These are phyloP conservation scores for Pandemis heparana DNA, from an alignment of 2,888 invertebrate species.

Conservation along the genomic window DNA sequence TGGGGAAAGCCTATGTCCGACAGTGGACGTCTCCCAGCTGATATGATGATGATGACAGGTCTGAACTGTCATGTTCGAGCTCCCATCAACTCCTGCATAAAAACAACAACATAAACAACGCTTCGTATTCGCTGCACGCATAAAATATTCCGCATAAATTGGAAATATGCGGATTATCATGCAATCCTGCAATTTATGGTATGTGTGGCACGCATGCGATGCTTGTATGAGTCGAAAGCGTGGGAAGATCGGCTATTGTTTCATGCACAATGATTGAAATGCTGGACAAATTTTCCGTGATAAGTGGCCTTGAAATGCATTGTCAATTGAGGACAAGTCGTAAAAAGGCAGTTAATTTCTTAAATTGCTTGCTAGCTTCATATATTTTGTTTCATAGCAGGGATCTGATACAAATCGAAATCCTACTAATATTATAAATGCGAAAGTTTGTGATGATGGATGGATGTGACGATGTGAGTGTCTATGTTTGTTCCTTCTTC, in stretches of 20 bases:
- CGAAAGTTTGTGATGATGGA: too few species aligned
- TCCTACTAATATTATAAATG: too few species aligned
- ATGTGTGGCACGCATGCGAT: conserved; percentile 50
- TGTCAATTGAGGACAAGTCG: neutral
- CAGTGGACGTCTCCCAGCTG: too few species aligned
- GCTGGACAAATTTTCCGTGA: neutral
- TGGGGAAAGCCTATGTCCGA: too few species aligned
- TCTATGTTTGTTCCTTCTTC: too few species aligned
- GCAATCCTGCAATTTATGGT: conserved; percentile 33
- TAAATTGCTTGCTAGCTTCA: neutral
- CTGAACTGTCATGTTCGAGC: neutral
- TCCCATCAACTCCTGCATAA: neutral
- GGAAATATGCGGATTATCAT: conserved; percentile 35
- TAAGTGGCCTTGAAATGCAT: conserved; percentile 12
- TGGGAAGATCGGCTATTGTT: conserved; percentile 46
- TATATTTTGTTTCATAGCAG: too few species aligned
- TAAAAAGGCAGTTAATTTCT: neutral
- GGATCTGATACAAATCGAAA: too few species aligned
- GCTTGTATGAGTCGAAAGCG: conserved; percentile 47
- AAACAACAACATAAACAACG: neutral
- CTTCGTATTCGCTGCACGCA: neutral
- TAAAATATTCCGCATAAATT: conserved; percentile 29
- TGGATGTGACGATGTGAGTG: too few species aligned
- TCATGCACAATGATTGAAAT: conserved; percentile 24
- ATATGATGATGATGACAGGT: too few species aligned